Conservation (phyloP, 2,797 vertebrate genomes). For the Syngnathus rostellatus region DNA sequence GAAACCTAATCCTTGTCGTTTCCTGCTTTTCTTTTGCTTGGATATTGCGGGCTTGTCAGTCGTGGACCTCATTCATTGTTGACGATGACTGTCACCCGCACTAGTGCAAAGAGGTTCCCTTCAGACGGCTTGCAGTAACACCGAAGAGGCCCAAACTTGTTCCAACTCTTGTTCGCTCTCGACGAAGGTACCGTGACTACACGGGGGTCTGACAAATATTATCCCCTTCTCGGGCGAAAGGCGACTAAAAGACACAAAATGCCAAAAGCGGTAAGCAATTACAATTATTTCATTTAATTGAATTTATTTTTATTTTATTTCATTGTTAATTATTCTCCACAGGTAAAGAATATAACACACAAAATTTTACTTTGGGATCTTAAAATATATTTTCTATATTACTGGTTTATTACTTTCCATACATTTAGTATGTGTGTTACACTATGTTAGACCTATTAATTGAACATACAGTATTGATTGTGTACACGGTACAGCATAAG, state of each 20-base stretch:
- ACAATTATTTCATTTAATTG: neutral
- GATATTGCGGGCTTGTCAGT: slow-evolving; percentile 7
- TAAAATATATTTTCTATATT: too few species aligned
- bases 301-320: neutral
- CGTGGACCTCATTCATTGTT: slow-evolving; percentile 39
- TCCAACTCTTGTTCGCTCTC: slow-evolving; percentile 57
- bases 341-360: too few species aligned
- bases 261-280: slow-evolving; percentile 69
- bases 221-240: slow-evolving; percentile 21
- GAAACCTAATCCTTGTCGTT: neutral
- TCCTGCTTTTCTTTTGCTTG: neutral
- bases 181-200: slow-evolving; percentile 37
- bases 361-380: too few species aligned
- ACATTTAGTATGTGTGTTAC: neutral
- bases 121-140: slow-evolving; percentile 47
- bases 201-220: slow-evolving; percentile 16
- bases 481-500: too few species aligned
- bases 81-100: slow-evolving; percentile 29
- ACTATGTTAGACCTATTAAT: neutral
- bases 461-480: too few species aligned
- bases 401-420: too few species aligned
- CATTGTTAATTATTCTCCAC: too few species aligned
- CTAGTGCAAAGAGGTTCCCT: slow-evolving; percentile 27
- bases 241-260: slow-evolving; percentile 53
- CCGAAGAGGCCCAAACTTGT: slow-evolving; percentile 58